phyloP scores from a whole-genome alignment of 2,113 vertebrate genomes.

The Rhinichthys klamathensis region DNA sequence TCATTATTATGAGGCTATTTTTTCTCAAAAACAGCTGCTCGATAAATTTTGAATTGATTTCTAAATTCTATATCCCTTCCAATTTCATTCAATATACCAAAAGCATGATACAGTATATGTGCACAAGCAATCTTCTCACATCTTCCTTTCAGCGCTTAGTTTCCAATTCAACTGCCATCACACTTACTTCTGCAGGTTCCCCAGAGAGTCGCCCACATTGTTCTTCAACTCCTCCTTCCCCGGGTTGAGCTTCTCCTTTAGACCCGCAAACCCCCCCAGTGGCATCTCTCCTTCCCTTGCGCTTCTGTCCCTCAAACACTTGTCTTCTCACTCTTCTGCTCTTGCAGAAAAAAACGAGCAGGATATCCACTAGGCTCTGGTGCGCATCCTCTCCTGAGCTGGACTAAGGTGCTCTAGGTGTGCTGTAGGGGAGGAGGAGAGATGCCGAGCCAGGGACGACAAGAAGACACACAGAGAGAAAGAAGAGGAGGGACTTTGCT shows the following conservation, averaged over 20 bases:
- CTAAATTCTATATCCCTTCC: not conserved
- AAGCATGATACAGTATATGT: not conserved
- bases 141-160: not conserved
- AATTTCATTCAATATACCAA: not conserved
- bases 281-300: constrained; percentile 80
- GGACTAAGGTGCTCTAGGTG: constrained; percentile 39
- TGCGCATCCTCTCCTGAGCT: constrained; percentile 65
- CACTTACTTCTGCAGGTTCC: constrained; percentile 93
- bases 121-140: not conserved
- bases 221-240: constrained; percentile 91
- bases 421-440: constrained; percentile 47
- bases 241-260: constrained; percentile 88
- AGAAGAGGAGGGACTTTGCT: constrained; percentile 51
- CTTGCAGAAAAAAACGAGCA: constrained; percentile 42
- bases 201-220: constrained; percentile 84
- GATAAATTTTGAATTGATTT: not conserved
- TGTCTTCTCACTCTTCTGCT: constrained; percentile 51
- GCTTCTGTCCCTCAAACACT: constrained; percentile 38
- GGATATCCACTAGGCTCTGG: constrained; percentile 64
- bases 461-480: not conserved
- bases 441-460: constrained; percentile 27
- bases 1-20: no score
- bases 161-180: not conserved
- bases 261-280: constrained; percentile 82
- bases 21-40: not conserved